Conservation (phyloP, 2,888 invertebrate genomes). For the Thereva nobilitata region DNA sequence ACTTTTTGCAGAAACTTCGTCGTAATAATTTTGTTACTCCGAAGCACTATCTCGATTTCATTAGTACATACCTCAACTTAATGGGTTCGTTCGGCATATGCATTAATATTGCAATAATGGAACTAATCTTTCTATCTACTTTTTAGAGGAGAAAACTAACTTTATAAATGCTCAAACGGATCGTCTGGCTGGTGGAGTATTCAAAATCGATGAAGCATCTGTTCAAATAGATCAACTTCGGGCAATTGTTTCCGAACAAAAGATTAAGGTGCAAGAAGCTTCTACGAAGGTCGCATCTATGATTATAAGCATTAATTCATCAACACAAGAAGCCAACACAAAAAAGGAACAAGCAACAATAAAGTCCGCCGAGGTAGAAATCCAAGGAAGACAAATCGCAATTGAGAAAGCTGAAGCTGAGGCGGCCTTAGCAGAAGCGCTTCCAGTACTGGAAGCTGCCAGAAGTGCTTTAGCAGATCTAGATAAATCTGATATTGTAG, state of each 20-base stretch:
- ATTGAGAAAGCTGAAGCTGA: constrained; percentile 85
- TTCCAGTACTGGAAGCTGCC: constrained; percentile 84
- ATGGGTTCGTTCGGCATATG: constrained; percentile 59
- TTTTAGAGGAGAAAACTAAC: constrained; percentile 52
- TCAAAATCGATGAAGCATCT: constrained; percentile 80
- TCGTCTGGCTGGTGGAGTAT: constrained; percentile 54
- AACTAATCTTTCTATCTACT: not conserved
- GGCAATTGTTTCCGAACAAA: constrained; percentile 78
- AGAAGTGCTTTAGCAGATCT: constrained; percentile 78
- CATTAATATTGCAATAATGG: not conserved
- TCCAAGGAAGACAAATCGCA: constrained; percentile 76
- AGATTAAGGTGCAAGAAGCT: constrained; percentile 79
- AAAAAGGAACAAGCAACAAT: constrained; percentile 81
- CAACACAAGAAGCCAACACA: constrained; percentile 70
- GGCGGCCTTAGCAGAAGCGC: constrained; percentile 74
- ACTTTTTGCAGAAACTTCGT: constrained; percentile 74
- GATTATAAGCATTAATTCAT: constrained; percentile 73
- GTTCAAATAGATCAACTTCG: constrained; percentile 79
- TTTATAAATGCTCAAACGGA: constrained; percentile 53
- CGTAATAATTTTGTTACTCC: constrained; percentile 89
- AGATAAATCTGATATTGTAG: constrained; percentile 89
- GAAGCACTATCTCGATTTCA: constrained; percentile 87
- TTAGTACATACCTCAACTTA: constrained; percentile 75
- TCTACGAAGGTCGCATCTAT: constrained; percentile 80
- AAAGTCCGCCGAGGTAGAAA: constrained; percentile 81